These are phyloP conservation scores for Siphonodentalium dalli DNA, from an alignment of 2,888 invertebrate genomes.

Conservation along the genomic window DNA sequence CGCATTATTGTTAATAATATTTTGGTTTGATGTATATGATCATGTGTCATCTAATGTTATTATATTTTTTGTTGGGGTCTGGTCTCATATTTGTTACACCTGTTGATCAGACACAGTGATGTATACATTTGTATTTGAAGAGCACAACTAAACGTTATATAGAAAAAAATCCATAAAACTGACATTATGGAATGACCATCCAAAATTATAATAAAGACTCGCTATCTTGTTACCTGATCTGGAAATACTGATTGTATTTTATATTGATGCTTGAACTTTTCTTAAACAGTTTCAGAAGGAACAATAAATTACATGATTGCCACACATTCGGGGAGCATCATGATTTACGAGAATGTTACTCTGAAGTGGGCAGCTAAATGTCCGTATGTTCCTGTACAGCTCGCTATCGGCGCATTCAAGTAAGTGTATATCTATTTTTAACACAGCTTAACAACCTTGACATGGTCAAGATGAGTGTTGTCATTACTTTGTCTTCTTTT, in stretches of 20 bases:
- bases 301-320: slow-evolving; percentile 71
- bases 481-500: no score
- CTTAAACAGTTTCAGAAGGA: slow-evolving; percentile 50
- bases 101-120: no score
- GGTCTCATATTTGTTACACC: no score
- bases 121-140: no score
- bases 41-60: no score
- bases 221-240: neutral
- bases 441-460: no score
- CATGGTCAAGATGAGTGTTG: no score
- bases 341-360: slow-evolving; percentile 83
- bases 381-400: slow-evolving; percentile 76
- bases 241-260: neutral
- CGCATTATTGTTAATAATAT: no score
- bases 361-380: slow-evolving; percentile 91
- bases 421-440: no score
- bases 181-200: neutral
- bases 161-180: neutral
- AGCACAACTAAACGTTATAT: neutral
- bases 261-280: neutral
- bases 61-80: no score
- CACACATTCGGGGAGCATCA: slow-evolving; percentile 81
- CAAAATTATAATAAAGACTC: neutral
- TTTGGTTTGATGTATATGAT: no score
- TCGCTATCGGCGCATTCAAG: slow-evolving; percentile 77